These are phyloP conservation scores for Galeopterus variegatus DNA, from an alignment of 2,113 vertebrate genomes.

Conservation along the genomic window DNA sequence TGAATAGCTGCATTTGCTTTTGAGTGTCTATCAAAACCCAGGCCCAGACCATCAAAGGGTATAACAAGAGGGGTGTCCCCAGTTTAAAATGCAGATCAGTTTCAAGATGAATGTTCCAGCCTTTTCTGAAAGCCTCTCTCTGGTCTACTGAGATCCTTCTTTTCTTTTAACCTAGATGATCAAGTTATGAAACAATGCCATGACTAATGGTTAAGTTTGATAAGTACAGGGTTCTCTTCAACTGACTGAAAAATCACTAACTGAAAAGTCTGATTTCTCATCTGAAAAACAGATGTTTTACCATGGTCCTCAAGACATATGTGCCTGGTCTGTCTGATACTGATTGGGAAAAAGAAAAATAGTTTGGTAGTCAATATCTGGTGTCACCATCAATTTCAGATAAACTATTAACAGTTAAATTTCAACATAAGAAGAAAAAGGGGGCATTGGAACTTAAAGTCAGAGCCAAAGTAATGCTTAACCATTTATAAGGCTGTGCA, in stretches of 20 bases:
- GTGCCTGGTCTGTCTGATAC: background rate
- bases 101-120: slow-evolving; percentile 35
- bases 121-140: slow-evolving; percentile 38
- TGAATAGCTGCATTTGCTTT: slow-evolving; percentile 80
- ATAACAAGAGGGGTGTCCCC: background rate
- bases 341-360: slow-evolving; percentile 43
- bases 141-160: background rate
- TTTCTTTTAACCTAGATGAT: slow-evolving; percentile 36
- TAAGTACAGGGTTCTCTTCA: background rate
- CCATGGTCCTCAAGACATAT: background rate
- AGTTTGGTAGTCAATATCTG: slow-evolving; percentile 34
- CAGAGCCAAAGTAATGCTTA: background rate
- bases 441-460: background rate
- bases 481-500: background rate
- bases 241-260: background rate
- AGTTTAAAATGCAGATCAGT: slow-evolving; percentile 34
- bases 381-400: slow-evolving; percentile 49
- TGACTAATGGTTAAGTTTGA: background rate
- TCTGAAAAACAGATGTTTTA: slow-evolving; percentile 52
- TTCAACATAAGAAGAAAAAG: slow-evolving; percentile 33
- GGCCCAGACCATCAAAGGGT: slow-evolving; percentile 36
- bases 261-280: slow-evolving; percentile 53
- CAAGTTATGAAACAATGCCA: background rate
- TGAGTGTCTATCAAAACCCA: slow-evolving; percentile 59
- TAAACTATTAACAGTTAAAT: slow-evolving; percentile 61